phyloP scores from a whole-genome alignment of 2,888 invertebrate genomes.

The Steinernema carpocapsae region DNA sequence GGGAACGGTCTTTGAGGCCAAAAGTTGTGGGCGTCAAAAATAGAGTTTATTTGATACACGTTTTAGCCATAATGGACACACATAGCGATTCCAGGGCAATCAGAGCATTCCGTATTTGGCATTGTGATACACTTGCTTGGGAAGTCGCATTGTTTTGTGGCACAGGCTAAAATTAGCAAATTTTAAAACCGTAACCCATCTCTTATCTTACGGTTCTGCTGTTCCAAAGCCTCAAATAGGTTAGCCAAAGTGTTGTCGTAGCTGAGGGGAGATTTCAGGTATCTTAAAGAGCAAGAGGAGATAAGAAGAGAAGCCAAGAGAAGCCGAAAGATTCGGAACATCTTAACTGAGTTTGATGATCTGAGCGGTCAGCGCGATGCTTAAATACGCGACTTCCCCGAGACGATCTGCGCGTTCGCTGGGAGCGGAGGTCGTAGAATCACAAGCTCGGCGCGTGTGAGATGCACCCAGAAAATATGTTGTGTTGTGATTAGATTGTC shows the following conservation, averaged over 20 bases:
- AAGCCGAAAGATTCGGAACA: background rate
- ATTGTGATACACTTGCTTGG: conserved; percentile 17
- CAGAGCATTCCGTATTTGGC: background rate
- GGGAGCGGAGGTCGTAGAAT: conserved; percentile 26
- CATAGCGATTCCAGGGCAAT: conserved; percentile 1
- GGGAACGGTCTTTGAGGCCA: too few species aligned
- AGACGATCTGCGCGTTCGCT: conserved; percentile 4
- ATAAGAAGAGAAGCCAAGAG: background rate
- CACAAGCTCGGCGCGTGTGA: too few species aligned
- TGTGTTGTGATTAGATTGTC: too few species aligned
- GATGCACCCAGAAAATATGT: too few species aligned
- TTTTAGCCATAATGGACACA: conserved; percentile 21
- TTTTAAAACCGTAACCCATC: background rate
- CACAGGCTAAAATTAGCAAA: background rate
- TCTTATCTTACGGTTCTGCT: conserved; percentile 2
- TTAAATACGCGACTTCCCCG: background rate
- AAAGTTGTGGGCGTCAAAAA: too few species aligned
- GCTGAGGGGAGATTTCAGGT: background rate
- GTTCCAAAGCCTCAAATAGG: background rate
- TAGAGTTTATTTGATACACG: too few species aligned
- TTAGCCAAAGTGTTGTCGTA: background rate
- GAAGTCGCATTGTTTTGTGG: background rate
- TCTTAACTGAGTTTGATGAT: background rate
- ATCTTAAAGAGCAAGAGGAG: background rate
- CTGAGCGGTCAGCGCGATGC: background rate